A percentile compares a stretch with the other conserved stretches of the same genome.
phyloP scores from a whole-genome alignment of 2,888 invertebrate species.

The Drosophila infuscata region DNA sequence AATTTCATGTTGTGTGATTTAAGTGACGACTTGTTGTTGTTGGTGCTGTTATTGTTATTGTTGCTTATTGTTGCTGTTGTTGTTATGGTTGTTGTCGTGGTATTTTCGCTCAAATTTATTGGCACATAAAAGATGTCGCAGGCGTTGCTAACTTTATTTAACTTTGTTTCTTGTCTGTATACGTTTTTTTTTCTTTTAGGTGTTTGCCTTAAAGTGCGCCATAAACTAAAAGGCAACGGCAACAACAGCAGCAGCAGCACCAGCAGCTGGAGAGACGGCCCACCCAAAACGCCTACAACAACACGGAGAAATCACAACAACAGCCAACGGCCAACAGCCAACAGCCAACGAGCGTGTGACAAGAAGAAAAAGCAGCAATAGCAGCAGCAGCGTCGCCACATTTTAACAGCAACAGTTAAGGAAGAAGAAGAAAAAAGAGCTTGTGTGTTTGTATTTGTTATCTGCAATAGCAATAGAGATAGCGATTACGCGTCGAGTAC shows the following conservation, averaged over 20 bases:
- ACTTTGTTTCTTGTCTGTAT: constrained; percentile 48
- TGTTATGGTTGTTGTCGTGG: constrained; percentile 37
- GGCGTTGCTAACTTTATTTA: constrained; percentile 80
- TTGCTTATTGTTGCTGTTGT: constrained; percentile 37
- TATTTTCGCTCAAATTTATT: constrained; percentile 74
- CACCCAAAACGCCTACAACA: constrained; percentile 73
- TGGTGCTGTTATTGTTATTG: constrained; percentile 48
- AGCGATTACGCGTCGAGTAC: constrained; percentile 63
- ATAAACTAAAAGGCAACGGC: constrained; percentile 71
- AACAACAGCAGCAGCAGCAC: constrained; percentile 30
- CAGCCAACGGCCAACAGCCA: constrained; percentile 15
- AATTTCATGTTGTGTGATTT: constrained; percentile 78
- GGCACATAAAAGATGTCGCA: constrained; percentile 77
- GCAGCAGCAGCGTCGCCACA: constrained; percentile 62
- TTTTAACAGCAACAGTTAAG: constrained; percentile 56
- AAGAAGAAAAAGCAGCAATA: constrained; percentile 27
- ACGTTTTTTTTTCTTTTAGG: constrained; percentile 59
- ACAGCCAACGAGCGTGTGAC: constrained; percentile 41
- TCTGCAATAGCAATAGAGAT: constrained; percentile 58
- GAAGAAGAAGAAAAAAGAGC: constrained; percentile 1
- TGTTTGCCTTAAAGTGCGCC: constrained; percentile 78
- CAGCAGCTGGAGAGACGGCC: constrained; percentile 61
- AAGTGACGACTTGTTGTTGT: constrained; percentile 61
- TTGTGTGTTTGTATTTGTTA: constrained; percentile 34
- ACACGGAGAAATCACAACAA: constrained; percentile 70